phyloP scores from a whole-genome alignment of 2,888 invertebrate genomes.

The Callyntrura guangdongensis region DNA sequence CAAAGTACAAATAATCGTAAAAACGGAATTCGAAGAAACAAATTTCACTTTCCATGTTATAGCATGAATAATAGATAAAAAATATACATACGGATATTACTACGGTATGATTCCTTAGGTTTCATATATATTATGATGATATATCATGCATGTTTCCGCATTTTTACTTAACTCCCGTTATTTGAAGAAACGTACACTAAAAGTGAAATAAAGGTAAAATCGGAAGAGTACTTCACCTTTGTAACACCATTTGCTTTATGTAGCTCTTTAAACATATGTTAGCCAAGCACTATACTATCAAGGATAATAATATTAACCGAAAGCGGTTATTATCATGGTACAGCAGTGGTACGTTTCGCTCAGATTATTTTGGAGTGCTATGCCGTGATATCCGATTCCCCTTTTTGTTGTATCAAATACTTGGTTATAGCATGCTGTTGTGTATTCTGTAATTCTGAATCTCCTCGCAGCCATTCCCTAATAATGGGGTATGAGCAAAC shows the following conservation, averaged over 20 bases:
- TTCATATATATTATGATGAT: constrained; percentile 33
- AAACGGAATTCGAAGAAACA: background rate
- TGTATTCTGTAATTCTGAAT: too few relatives aligned
- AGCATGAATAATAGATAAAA: background rate
- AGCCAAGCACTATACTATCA: background rate
- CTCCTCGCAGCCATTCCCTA: background rate
- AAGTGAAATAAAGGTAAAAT: constrained; percentile 42
- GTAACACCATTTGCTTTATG: background rate
- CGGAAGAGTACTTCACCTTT: constrained; percentile 23
- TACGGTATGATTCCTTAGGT: constrained; percentile 29
- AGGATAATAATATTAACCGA: background rate
- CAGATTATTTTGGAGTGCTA: background rate
- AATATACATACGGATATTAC: background rate
- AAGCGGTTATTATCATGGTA: background rate
- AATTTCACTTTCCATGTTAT: constrained; percentile 18
- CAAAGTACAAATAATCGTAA: background rate
- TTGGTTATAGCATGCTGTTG: too few relatives aligned
- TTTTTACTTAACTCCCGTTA: constrained; percentile 71
- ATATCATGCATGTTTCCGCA: constrained; percentile 70
- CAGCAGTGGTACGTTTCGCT: background rate
- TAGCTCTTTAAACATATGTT: background rate
- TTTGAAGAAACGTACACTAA: background rate
- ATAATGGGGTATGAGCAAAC: constrained; percentile 22
- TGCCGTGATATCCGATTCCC: background rate
- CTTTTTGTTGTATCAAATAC: too few relatives aligned